Conservation (phyloP, 2,888 invertebrate genomes). For the Torymus aiolomorphi region DNA sequence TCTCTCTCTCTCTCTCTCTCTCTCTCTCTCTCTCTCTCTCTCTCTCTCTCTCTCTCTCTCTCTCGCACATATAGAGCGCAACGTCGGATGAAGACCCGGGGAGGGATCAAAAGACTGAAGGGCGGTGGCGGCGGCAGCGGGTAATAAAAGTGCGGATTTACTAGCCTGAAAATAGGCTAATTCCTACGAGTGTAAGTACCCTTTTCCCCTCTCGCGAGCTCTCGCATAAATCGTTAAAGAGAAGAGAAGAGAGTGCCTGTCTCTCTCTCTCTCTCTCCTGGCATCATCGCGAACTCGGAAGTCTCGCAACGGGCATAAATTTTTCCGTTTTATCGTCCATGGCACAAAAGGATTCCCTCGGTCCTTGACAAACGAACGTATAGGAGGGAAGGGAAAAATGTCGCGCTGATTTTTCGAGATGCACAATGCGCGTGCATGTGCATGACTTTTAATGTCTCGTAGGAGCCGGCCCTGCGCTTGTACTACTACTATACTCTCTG, state of each 20-base stretch:
- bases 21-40: no score
- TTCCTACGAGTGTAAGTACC: conserved; percentile 42
- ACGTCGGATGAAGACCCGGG: not conserved
- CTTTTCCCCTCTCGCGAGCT: conserved; percentile 10
- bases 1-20: no score
- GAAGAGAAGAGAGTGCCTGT: not conserved
- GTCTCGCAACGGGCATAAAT: conserved; percentile 11
- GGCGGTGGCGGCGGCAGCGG: not conserved
- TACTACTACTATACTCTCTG: not conserved
- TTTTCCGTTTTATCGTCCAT: conserved; percentile 17
- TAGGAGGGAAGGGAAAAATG: not conserved
- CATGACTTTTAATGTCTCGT: not conserved
- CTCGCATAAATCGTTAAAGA: conserved; percentile 24
- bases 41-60: no score
- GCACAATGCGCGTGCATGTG: not conserved
- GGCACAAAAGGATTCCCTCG: conserved; percentile 7
- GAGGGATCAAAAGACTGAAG: not conserved
- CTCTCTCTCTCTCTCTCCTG: not conserved
- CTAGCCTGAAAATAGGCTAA: conserved; percentile 46
- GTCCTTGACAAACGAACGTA: no score
- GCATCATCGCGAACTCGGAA: conserved; percentile 18
- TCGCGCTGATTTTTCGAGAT: not conserved
- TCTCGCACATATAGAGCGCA: not conserved
- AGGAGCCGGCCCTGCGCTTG: not conserved
- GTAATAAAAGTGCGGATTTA: conserved; percentile 39